Evolutionary conservation across 1,140 invertebrate species (phyloP), one percentile per base, ranked within the genome.

Genomic region (Cotesia glomerata): DNA sequence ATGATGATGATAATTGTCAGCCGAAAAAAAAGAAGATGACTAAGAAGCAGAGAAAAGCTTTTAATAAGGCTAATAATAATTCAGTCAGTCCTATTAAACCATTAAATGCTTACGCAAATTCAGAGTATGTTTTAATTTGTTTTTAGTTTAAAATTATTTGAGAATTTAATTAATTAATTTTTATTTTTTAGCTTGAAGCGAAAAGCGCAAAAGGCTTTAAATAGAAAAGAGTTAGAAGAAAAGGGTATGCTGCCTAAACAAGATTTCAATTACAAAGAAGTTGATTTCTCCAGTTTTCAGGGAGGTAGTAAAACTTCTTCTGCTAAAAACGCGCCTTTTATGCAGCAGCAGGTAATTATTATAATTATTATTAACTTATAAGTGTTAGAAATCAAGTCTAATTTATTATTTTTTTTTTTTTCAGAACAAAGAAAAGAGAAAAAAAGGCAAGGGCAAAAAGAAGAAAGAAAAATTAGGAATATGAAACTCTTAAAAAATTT

Each of bases 231-330:
- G 18, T 51, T 86, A 13, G 32, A 69, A 3, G 5, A 73, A 18
- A 78, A 79, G 56, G 80, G 79, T 18, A 77, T 82, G 73, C 52
- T 86, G 16, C 83, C 84, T 5, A 58, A 73, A 7, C 34, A 76
- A 26, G 67, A 59, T 32, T 86, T 84, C 36, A 73, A 84, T 69
- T 86, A 85, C 35, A 78, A 79, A 73, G 18, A 63, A 0, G 80
- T 86, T 5, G 82, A 85, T 34, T 85, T 86, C 32, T 83, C 74
- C 65, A 79, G 77, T 61, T 86, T 86, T 68, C 82, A 84, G 79
- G 84, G 84, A 56, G 84, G 84, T 7, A 86, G 84, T 67, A 78
- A 69, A 69, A 3, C 14, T 14, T 32, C 74, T n/a, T 14, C 5
- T 3, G 5, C 73, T 3, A 74, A 74, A 26, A 59, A 69, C 34